phyloP scores from a whole-genome alignment of 2,797 vertebrate genomes.

The Urosaurus nigricauda region DNA sequence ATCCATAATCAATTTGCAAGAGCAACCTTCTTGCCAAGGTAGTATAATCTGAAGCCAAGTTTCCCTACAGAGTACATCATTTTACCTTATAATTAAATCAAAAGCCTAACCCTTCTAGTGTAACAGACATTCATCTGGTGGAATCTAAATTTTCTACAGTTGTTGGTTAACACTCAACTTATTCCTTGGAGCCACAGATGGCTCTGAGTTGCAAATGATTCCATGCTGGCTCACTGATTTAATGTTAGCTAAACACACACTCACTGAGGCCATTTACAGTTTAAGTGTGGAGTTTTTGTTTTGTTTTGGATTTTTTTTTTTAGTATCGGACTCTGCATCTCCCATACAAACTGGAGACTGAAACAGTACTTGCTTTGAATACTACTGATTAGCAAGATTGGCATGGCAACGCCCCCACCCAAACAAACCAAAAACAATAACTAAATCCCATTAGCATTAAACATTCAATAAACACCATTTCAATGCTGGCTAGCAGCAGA shows the following conservation, averaged over 20 bases:
- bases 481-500: not conserved
- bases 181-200: slow-evolving; percentile 25
- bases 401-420: too few species aligned
- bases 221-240: slow-evolving; percentile 1
- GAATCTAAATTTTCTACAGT: slow-evolving; percentile 41
- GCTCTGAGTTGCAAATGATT: slow-evolving; percentile 29
- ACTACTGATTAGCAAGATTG: not conserved
- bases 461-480: not conserved
- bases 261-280: not conserved
- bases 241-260: not conserved
- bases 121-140: slow-evolving; percentile 34
- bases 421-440: too few species aligned
- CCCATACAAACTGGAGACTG: not conserved
- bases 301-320: not conserved
- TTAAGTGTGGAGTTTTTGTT: not conserved
- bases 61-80: slow-evolving; percentile 26
- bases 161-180: slow-evolving; percentile 31
- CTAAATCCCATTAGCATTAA: not conserved
- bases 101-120: slow-evolving; percentile 33
- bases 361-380: not conserved
- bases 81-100: slow-evolving; percentile 50
- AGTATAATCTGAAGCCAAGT: slow-evolving; percentile 24
- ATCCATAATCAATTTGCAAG: slow-evolving; percentile 38
- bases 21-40: slow-evolving; percentile 33
- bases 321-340: not conserved